Evolutionary conservation across 2,797 vertebrate species (phyloP).

Genomic region (Girardinus metallicus): DNA sequence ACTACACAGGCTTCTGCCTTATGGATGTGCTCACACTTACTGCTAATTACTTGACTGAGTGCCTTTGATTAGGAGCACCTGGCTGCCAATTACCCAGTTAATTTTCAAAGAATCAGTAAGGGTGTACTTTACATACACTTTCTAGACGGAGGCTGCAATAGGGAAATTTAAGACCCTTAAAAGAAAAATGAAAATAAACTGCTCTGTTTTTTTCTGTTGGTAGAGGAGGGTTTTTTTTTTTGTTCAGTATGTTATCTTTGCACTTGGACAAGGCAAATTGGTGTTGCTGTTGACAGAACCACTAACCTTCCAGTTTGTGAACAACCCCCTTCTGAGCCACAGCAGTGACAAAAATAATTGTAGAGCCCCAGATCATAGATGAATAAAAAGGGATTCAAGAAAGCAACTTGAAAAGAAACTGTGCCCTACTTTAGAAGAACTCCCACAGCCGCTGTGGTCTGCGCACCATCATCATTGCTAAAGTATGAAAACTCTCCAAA

Average conservation of each 20-base stretch:
- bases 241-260: neutral
- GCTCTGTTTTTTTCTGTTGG: neutral
- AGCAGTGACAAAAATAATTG: neutral
- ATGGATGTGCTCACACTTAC: neutral
- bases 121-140: neutral
- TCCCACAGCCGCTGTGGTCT: neutral
- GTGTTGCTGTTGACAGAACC: neutral
- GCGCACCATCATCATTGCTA: neutral
- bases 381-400: neutral
- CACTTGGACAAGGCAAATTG: neutral
- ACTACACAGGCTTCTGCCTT: neutral
- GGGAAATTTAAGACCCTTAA: neutral
- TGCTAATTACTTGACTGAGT: slow-evolving; percentile 4
- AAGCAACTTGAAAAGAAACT: neutral
- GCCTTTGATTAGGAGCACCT: slow-evolving; percentile 3
- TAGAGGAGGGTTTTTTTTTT: neutral
- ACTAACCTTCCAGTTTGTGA: neutral
- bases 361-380: neutral
- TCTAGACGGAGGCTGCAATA: neutral
- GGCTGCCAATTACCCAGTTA: neutral
- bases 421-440: neutral
- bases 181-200: neutral
- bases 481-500: neutral
- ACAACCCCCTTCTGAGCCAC: neutral
- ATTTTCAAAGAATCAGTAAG: neutral